Conservation (phyloP, 2,113 vertebrate species). For the Dromaius novaehollandiae region DNA sequence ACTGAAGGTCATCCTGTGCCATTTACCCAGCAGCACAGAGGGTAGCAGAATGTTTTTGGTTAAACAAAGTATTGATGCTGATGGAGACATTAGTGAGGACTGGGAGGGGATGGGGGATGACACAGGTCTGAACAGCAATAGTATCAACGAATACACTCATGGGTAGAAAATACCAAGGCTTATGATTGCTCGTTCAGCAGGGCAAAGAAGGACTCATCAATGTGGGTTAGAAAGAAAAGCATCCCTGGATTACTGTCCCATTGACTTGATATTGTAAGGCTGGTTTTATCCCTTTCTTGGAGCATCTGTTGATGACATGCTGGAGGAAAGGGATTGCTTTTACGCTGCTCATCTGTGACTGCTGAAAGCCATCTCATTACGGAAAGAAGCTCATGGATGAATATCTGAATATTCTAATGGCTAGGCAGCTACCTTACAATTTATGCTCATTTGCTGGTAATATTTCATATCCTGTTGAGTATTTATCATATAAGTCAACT, state of each 20-base stretch:
- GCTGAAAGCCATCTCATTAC: background rate
- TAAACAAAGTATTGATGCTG: background rate
- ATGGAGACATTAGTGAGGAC: background rate
- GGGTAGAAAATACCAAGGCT: background rate
- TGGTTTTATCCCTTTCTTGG: background rate
- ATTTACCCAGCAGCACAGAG: background rate
- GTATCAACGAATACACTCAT: background rate
- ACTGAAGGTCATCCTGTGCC: background rate
- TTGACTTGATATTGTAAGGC: background rate
- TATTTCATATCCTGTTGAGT: background rate
- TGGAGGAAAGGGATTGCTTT: background rate
- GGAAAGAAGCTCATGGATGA: background rate
- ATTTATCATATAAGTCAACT: background rate
- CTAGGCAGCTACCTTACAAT: background rate
- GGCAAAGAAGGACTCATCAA: background rate
- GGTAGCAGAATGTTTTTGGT: background rate
- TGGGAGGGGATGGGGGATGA: background rate
- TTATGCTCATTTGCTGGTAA: background rate
- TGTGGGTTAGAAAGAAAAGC: background rate
- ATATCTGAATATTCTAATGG: background rate
- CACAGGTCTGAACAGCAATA: background rate
- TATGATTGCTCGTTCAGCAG: background rate
- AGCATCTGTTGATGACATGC: slow-evolving; percentile 1
- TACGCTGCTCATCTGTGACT: background rate
- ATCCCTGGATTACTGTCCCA: background rate